phyloP scores from a whole-genome alignment of 2,113 vertebrate species.

The Gracilinanus agilis region DNA sequence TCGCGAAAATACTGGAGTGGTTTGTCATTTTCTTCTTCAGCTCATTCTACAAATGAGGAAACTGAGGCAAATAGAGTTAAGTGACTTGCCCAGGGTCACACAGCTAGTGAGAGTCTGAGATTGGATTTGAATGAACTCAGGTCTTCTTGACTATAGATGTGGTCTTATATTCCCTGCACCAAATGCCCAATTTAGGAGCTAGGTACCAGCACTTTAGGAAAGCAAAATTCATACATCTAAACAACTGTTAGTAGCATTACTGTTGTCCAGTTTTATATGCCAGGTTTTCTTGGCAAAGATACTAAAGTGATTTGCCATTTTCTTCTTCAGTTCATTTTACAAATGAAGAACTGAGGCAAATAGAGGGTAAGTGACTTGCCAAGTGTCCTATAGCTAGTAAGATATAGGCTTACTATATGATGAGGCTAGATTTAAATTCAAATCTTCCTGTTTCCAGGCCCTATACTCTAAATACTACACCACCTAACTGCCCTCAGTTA shows the following conservation, averaged over 20 bases:
- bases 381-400: neutral
- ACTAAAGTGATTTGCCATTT: neutral
- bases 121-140: too few relatives aligned
- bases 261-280: neutral
- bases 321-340: neutral
- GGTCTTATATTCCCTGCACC: too few relatives aligned
- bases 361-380: neutral
- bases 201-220: neutral
- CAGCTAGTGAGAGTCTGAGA: too few relatives aligned
- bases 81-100: too few relatives aligned
- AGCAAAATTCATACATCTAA: neutral
- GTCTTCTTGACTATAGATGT: too few relatives aligned
- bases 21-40: too few relatives aligned
- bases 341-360: neutral
- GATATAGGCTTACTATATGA: too few relatives aligned
- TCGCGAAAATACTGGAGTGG: too few relatives aligned
- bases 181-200: neutral
- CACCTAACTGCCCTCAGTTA: neutral
- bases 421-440: neutral
- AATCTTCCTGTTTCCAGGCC: neutral
- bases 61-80: too few relatives aligned
- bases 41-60: too few relatives aligned
- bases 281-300: neutral
- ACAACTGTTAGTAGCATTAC: neutral
- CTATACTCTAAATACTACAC: neutral